These are phyloP conservation scores for Carcina quercana DNA, from an alignment of 2,888 invertebrate species.

Conservation along the genomic window DNA sequence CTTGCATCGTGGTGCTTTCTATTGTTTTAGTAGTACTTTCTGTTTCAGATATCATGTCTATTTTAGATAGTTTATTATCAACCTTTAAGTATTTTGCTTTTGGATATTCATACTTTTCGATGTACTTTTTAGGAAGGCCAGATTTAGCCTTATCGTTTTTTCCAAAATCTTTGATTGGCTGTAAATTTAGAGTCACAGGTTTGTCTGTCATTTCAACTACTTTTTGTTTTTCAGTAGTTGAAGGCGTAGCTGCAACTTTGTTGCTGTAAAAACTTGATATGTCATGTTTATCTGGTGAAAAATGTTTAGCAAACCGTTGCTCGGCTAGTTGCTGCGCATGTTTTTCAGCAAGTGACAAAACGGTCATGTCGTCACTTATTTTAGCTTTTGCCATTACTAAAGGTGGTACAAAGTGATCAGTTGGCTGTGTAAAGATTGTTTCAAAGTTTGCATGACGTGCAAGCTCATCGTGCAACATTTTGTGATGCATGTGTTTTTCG, in stretches of 20 bases:
- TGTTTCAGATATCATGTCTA: conserved; percentile 24
- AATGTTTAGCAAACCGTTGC: conserved; percentile 33
- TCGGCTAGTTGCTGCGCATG: conserved; percentile 59
- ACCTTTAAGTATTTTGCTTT: conserved; percentile 36
- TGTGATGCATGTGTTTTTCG: conserved; percentile 55
- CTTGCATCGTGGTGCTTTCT: conserved; percentile 18
- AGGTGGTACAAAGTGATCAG: conserved; percentile 68
- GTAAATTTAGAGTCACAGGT: conserved; percentile 19
- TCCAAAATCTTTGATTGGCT: conserved; percentile 21
- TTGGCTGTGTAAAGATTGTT: conserved; percentile 63
- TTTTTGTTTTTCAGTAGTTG: conserved; percentile 22
- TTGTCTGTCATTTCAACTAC: conserved; percentile 17
- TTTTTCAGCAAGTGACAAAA: conserved; percentile 63
- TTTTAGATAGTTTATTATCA: conserved; percentile 24
- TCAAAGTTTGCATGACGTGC: conserved; percentile 58
- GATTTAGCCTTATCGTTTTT: conserved; percentile 41
- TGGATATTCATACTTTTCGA: conserved; percentile 36
- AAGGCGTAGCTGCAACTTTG: conserved; percentile 14
- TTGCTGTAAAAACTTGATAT: conserved; percentile 14
- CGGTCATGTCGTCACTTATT: conserved; percentile 66
- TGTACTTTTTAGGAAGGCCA: conserved; percentile 51
- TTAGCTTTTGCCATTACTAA: conserved; percentile 69
- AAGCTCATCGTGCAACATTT: conserved; percentile 58
- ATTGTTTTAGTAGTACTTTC: conserved; percentile 14
- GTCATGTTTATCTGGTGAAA: conserved; percentile 20